Percentiles rank a stretch among this genome's conserved stretches.
phyloP scores from a whole-genome alignment of 2,888 invertebrate genomes.

The Chaetogeoica ovagalla region DNA sequence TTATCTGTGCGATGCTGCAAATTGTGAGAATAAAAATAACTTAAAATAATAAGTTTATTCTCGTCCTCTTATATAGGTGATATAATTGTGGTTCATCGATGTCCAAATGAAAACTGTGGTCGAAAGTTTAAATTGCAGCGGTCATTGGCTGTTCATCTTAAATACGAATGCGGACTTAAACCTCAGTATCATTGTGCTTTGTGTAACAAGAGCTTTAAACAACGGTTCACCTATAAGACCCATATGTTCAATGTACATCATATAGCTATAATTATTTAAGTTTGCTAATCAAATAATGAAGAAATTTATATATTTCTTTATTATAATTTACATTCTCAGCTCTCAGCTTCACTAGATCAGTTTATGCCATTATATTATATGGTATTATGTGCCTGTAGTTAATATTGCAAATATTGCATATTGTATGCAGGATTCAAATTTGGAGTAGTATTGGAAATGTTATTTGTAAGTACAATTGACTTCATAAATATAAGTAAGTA shows the following conservation, averaged over 20 bases:
- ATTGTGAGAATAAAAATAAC: not conserved
- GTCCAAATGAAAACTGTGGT: conserved; percentile 47
- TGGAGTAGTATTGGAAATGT: too few species aligned
- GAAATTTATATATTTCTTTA: too few species aligned
- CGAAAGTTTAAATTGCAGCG: conserved; percentile 49
- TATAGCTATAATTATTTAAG: conserved; percentile 30
- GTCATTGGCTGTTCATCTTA: conserved; percentile 40
- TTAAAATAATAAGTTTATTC: not conserved
- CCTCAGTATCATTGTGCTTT: conserved; percentile 42
- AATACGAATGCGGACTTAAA: conserved; percentile 41
- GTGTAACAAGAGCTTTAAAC: conserved; percentile 46
- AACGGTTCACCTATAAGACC: conserved; percentile 43
- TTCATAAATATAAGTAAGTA: too few species aligned
- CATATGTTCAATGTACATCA: conserved; percentile 52
- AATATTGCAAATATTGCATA: too few species aligned
- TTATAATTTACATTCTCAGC: too few species aligned
- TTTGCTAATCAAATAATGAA: not conserved
- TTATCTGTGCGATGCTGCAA: not conserved
- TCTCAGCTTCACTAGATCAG: too few species aligned
- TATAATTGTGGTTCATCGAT: conserved; percentile 5
- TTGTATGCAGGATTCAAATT: too few species aligned
- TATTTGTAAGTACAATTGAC: too few species aligned
- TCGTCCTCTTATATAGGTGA: conserved; percentile 14
- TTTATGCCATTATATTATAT: too few species aligned
- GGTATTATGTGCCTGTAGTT: too few species aligned